These are phyloP conservation scores for Drosophila pegasa DNA, from an alignment of 2,888 invertebrate genomes.

Conservation along the genomic window DNA sequence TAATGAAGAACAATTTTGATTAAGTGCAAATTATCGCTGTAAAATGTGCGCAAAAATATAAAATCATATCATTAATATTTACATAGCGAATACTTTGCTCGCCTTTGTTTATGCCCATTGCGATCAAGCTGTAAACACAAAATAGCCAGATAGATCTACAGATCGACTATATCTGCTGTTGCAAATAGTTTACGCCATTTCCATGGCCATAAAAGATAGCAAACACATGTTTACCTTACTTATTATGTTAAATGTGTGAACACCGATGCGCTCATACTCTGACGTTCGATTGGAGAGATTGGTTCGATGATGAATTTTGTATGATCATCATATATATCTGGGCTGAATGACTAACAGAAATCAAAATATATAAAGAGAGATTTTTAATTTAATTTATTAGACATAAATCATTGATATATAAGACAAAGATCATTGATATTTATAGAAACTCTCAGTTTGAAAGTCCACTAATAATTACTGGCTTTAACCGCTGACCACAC, in stretches of 20 bases:
- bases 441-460: too few species aligned
- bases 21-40: constrained; percentile 7
- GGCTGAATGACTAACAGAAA: background rate
- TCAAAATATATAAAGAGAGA: too few species aligned
- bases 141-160: background rate
- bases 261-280: background rate
- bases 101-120: constrained; percentile 1
- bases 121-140: constrained; percentile 27
- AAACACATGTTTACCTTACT: constrained; percentile 7
- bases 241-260: background rate
- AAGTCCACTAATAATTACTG: too few species aligned
- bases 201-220: constrained; percentile 8
- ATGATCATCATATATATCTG: too few species aligned
- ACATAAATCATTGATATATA: too few species aligned
- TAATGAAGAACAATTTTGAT: constrained; percentile 21
- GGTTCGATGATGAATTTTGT: background rate
- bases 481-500: too few species aligned
- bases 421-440: too few species aligned
- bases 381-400: too few species aligned
- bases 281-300: too few species aligned
- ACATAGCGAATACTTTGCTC: background rate
- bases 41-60: constrained; percentile 1
- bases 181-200: constrained; percentile 10
- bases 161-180: background rate
- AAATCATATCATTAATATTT: constrained; percentile 5